Conservation (phyloP, 2,113 vertebrate species). For the Ptilorrhoa leucosticta region DNA sequence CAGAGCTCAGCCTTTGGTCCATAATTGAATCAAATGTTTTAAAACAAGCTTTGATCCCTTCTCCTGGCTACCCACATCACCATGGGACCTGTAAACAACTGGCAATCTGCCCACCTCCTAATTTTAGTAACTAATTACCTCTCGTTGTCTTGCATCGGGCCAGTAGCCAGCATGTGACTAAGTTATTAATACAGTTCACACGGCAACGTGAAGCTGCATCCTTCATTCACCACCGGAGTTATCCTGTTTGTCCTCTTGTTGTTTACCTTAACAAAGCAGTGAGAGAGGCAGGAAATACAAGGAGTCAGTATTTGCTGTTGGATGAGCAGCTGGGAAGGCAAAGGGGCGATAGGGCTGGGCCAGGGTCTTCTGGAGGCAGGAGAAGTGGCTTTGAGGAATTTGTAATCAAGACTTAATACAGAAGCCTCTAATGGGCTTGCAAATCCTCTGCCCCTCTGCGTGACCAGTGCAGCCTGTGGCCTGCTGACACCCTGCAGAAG, state of each 20-base stretch:
- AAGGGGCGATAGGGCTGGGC: background rate
- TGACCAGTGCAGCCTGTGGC: background rate
- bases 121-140: constrained; percentile 57
- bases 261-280: background rate
- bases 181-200: constrained; percentile 18
- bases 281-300: background rate
- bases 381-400: background rate
- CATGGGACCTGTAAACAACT: background rate
- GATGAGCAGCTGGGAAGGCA: background rate
- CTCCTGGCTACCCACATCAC: background rate
- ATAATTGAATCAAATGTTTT: background rate
- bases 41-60: background rate
- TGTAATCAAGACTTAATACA: background rate
- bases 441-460: background rate
- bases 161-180: background rate
- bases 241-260: background rate
- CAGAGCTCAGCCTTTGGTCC: background rate
- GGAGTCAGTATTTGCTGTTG: background rate
- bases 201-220: background rate
- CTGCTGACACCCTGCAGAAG: background rate
- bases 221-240: background rate
- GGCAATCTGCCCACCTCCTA: constrained; percentile 33
- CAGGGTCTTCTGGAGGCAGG: background rate
- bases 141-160: constrained; percentile 39
- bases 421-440: background rate